Conservation (phyloP, 2,113 vertebrate species). For the Motacilla alba region DNA sequence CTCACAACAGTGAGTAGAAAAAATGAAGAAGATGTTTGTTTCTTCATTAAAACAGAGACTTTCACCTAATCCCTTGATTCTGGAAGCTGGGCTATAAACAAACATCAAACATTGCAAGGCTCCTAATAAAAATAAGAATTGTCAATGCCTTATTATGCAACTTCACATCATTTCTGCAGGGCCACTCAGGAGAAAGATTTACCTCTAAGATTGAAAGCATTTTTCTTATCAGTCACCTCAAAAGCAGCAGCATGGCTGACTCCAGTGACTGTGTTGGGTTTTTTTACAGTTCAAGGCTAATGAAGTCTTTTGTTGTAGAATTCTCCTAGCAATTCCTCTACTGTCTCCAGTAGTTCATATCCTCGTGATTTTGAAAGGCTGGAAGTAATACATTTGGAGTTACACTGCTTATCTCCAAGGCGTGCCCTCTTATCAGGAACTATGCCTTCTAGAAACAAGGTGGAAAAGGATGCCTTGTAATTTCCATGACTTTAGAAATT, state of each 20-base stretch:
- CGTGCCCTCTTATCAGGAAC: background rate
- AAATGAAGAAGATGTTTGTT: background rate
- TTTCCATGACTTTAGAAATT: background rate
- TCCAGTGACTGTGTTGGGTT: background rate
- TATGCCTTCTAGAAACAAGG: background rate
- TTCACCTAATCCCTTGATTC: background rate
- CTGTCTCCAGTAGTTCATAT: background rate
- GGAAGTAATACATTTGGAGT: background rate
- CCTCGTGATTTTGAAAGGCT: background rate
- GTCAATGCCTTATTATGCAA: background rate
- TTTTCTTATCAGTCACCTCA: conserved; percentile 36
- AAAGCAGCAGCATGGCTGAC: conserved; percentile 13
- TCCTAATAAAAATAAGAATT: background rate
- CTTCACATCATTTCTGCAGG: background rate
- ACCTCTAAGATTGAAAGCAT: background rate
- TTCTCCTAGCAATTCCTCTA: conserved; percentile 16
- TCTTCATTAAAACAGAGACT: conserved; percentile 12
- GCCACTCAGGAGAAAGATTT: conserved; percentile 1
- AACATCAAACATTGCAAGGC: background rate
- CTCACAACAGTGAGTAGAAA: background rate
- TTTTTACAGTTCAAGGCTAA: conserved; percentile 7
- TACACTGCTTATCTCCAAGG: background rate
- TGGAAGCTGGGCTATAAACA: background rate
- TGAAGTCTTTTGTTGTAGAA: conserved; percentile 39
- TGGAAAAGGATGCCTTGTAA: background rate